Evolutionary conservation across 2,797 vertebrate genomes (phyloP), one percentile per base, ranked within the genome.

Genomic region (Gallinago solitaria): DNA sequence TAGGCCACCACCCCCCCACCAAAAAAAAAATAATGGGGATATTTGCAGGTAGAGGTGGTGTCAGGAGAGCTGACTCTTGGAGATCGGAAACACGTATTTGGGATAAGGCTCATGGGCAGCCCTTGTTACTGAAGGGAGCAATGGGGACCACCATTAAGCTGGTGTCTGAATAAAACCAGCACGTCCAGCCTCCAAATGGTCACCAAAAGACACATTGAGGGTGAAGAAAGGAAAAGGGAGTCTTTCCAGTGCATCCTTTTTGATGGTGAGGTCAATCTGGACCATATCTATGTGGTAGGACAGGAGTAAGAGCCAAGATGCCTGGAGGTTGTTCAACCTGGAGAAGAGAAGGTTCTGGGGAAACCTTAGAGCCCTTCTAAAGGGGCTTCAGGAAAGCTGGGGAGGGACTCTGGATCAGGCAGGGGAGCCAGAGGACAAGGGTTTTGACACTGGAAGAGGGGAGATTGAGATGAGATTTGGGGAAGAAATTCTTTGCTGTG

Each of bases 151-250:
- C 18, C 27, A 54, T 23, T 33, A 48, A 53, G 63, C 3, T 0
- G 2, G 17, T 27, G 35, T 16, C 19, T 11, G 5, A 85, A 41
- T 5, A 21, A 23, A 18, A 37, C 8, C 9, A 9, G 50, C 6
- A 47, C 0, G 0, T 32, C 11, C 67, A 32, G 10, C 15, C 18
- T 76, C 41, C 1, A 0, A 35, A 43, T 1, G 11, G 75, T 50
- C 59, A 50, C 45, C 2, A 4, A 43, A 1, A 35, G 23, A 51
- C 21, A 48, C 2, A 0, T 1, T 30, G 28, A 63, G 18, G 7
- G 10, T 5, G 30, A 51, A 71, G 6, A 57, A 83, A 53, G 25
- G 11, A 27, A 68, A 90, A 74, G 68, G 9, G 9, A 89, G 7
- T 11, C 16, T n/a, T 25, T 33, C 64, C 64, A 80, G 23, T 70